phyloP scores from a whole-genome alignment of 2,113 vertebrate species.

The Elgaria multicarinata region DNA sequence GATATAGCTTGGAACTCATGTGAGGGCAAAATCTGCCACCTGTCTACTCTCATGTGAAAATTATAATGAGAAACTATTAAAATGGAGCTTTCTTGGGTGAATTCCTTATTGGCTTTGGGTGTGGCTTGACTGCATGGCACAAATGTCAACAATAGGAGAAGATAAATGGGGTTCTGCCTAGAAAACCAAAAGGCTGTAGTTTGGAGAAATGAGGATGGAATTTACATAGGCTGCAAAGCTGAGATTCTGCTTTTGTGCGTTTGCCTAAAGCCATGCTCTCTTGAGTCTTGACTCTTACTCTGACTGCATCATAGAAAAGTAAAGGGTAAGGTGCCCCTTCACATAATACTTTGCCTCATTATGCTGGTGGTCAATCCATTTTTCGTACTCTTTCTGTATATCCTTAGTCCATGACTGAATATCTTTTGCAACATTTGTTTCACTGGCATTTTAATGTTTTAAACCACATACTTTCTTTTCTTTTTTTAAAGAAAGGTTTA shows the following conservation, averaged over 20 bases:
- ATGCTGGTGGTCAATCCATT: slow-evolving; percentile 8
- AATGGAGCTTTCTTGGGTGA: not conserved
- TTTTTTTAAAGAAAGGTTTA: slow-evolving; percentile 62
- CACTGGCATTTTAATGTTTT: slow-evolving; percentile 63
- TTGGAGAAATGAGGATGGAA: not conserved
- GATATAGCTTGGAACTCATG: not conserved
- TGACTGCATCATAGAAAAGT: not conserved
- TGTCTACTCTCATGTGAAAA: not conserved
- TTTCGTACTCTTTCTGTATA: slow-evolving; percentile 32
- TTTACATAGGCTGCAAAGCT: not conserved
- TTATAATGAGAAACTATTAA: slow-evolving; percentile 1
- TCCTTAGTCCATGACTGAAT: slow-evolving; percentile 60
- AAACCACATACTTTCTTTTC: not conserved
- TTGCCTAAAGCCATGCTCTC: not conserved
- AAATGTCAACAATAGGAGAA: not conserved
- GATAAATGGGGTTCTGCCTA: not conserved
- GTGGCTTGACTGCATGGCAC: not conserved
- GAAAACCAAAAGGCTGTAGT: not conserved
- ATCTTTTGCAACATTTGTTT: slow-evolving; percentile 63
- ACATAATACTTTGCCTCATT: not conserved
- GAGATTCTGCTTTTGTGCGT: not conserved
- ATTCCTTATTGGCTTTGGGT: not conserved
- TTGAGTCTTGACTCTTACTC: rapidly evolving
- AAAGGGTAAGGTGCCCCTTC: not conserved
- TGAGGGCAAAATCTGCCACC: not conserved